These are phyloP conservation scores for Alloscopus bannaensis DNA, from an alignment of 2,888 invertebrate genomes.

Conservation along the genomic window DNA sequence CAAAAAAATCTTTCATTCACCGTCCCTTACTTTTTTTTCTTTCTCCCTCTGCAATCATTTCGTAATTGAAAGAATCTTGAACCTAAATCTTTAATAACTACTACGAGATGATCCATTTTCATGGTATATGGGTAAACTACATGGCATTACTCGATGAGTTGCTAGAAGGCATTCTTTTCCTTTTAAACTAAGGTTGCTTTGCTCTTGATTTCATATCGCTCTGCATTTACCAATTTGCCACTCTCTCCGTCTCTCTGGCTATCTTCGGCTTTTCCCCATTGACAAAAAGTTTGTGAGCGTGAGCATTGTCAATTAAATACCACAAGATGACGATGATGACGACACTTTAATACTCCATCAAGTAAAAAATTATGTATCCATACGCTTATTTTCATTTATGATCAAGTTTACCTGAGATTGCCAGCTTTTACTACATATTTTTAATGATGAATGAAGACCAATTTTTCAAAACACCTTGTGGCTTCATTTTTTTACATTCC, in stretches of 20 bases:
- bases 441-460: slow-evolving; percentile 40
- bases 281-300: slow-evolving; percentile 23
- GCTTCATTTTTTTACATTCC: slow-evolving; percentile 7
- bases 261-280: slow-evolving; percentile 18
- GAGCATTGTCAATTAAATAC: slow-evolving; percentile 8
- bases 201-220: slow-evolving; percentile 50
- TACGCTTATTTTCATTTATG: neutral
- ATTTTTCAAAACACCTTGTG: slow-evolving; percentile 32
- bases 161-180: slow-evolving; percentile 25
- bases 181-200: neutral
- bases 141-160: too few species aligned
- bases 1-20: neutral
- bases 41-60: slow-evolving; percentile 1
- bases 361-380: neutral
- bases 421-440: neutral
- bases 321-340: too few species aligned
- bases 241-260: slow-evolving; percentile 20
- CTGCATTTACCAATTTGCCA: too few species aligned
- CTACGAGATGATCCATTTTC: slow-evolving; percentile 35
- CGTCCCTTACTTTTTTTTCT: neutral
- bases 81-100: slow-evolving; percentile 26
- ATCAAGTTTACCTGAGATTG: neutral
- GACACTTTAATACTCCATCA: neutral
- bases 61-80: slow-evolving; percentile 38
- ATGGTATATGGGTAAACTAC: slow-evolving; percentile 8